Percentiles rank a stretch among this genome's conserved stretches.
Conservation (phyloP, 2,888 invertebrate species). For the Mythimna impura region DNA sequence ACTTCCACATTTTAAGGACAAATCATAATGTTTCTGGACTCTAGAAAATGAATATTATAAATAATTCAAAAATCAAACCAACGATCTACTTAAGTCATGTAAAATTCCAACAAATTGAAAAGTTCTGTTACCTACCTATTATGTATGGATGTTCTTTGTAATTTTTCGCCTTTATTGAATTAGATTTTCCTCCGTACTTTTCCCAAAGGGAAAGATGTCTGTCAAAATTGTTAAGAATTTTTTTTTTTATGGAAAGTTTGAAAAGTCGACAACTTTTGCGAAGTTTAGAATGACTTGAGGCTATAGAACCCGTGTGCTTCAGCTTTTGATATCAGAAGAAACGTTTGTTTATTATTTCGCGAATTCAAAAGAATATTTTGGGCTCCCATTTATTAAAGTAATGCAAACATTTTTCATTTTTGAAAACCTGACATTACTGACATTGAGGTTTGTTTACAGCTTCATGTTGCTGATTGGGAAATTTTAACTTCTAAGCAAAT, state of each 20-base stretch:
- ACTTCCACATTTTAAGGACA: background rate
- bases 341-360: conserved; percentile 59
- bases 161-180: conserved; percentile 67
- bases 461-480: conserved; percentile 4
- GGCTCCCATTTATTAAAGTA: conserved; percentile 43
- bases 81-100: background rate
- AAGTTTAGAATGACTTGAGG: conserved; percentile 62
- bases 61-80: conserved; percentile 2
- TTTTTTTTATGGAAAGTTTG: conserved; percentile 66
- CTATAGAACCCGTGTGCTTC: conserved; percentile 41
- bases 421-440: conserved; percentile 8
- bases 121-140: conserved; percentile 41
- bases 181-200: conserved; percentile 67
- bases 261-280: conserved; percentile 62
- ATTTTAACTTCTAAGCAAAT: background rate
- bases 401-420: conserved; percentile 48
- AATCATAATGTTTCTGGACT: background rate
- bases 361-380: conserved; percentile 55
- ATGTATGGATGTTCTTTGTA: conserved; percentile 47
- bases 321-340: conserved; percentile 55
- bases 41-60: background rate
- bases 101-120: conserved; percentile 28
- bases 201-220: conserved; percentile 70
- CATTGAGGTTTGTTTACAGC: conserved; percentile 28
- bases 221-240: conserved; percentile 70